phyloP scores from a whole-genome alignment of 37 sponge, comb jelly and placozoan genomes.

The Ephydatia muelleri region DNA sequence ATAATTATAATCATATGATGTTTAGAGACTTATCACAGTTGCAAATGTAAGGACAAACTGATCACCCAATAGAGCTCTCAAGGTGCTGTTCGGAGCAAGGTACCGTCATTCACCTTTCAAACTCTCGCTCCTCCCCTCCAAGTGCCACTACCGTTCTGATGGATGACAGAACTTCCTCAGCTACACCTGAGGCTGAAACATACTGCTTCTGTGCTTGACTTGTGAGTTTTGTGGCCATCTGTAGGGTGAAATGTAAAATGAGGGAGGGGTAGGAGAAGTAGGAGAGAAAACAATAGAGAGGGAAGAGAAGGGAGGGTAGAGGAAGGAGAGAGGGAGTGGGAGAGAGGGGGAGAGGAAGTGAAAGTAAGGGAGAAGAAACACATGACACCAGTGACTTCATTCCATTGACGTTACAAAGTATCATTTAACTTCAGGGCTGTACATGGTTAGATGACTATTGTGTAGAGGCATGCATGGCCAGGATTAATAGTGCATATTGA shows the following conservation, averaged over 20 bases:
- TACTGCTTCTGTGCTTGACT: conserved; percentile 79
- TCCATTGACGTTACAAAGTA: no score
- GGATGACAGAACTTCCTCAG: conserved; percentile 96
- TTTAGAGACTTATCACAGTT: background rate
- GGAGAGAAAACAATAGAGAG: background rate
- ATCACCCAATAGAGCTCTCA: no score
- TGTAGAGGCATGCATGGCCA: no score
- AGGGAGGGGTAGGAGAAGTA: no score
- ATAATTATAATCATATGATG: no score
- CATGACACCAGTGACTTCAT: no score
- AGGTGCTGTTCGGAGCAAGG: no score
- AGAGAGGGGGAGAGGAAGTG: background rate
- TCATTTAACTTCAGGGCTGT: no score
- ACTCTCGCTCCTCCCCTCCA: conserved; percentile 75
- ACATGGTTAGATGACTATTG: no score
- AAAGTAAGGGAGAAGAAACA: background rate
- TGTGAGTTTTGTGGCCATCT: conserved; percentile 49
- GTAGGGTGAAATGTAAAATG: background rate
- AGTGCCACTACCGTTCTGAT: conserved; percentile 91
- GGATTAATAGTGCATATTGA: no score
- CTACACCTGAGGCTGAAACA: conserved; percentile 79
- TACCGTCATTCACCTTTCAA: conserved; percentile 28
- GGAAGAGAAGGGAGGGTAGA: background rate
- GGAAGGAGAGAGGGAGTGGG: no score
- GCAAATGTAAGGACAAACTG: background rate